phyloP scores from a whole-genome alignment of 2,888 invertebrate genomes.

The Aphodius sticticus region DNA sequence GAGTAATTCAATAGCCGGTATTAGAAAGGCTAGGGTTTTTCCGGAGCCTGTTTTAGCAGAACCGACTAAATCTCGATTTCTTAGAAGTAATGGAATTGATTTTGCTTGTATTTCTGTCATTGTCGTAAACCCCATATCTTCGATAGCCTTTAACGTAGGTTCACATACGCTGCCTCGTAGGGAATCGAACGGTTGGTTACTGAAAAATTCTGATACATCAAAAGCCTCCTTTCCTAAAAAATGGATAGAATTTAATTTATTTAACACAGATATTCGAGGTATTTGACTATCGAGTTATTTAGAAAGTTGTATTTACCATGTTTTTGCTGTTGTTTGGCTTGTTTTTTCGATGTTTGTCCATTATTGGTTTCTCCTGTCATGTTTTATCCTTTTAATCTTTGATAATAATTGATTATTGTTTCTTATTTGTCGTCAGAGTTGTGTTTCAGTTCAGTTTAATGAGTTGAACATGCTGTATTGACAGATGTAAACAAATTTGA shows the following conservation, averaged over 20 bases:
- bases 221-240: slow-evolving; percentile 71
- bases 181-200: slow-evolving; percentile 67
- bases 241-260: slow-evolving; percentile 5
- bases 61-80: slow-evolving; percentile 84
- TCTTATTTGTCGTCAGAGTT: background rate
- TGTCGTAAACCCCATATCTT: slow-evolving; percentile 77
- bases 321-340: too few relatives aligned
- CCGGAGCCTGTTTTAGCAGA: slow-evolving; percentile 92
- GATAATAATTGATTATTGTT: background rate
- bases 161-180: slow-evolving; percentile 69
- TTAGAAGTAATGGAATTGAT: slow-evolving; percentile 79
- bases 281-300: too few relatives aligned
- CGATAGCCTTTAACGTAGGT: slow-evolving; percentile 71
- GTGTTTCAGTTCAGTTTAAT: background rate
- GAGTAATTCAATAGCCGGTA: slow-evolving; percentile 83
- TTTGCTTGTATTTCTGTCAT: slow-evolving; percentile 88
- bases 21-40: slow-evolving; percentile 88
- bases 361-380: too few relatives aligned
- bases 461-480: background rate
- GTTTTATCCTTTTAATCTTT: background rate
- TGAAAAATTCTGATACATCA: slow-evolving; percentile 67
- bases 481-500: background rate
- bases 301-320: too few relatives aligned
- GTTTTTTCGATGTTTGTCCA: too few relatives aligned
- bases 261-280: too few relatives aligned